These are phyloP conservation scores for Pantala flavescens DNA, from an alignment of 1,140 invertebrate genomes.

Conservation along the genomic window DNA sequence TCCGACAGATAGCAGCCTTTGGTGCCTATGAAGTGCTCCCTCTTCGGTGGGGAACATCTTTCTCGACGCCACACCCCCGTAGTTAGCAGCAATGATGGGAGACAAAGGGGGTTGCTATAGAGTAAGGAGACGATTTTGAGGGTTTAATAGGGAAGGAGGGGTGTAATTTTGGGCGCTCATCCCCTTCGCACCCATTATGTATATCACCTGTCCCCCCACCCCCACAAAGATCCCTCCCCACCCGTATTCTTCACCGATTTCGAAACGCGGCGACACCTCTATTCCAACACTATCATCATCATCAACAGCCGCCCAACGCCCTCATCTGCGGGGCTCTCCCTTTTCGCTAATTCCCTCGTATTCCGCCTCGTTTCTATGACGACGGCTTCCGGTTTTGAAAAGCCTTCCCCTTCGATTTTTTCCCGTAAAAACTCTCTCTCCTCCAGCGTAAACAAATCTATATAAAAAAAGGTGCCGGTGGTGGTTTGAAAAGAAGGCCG, in stretches of 20 bases:
- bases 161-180: background rate
- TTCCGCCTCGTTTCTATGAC: background rate
- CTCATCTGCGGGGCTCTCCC: background rate
- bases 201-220: constrained; percentile 6
- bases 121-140: background rate
- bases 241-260: background rate
- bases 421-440: background rate
- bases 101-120: background rate
- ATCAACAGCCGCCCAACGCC: background rate
- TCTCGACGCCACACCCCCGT: background rate
- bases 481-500: too few relatives aligned
- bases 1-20: background rate
- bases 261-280: too few relatives aligned
- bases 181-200: background rate
- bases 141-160: background rate
- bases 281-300: too few relatives aligned
- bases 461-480: too few relatives aligned
- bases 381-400: background rate
- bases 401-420: background rate
- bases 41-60: background rate
- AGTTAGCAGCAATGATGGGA: constrained; percentile 4
- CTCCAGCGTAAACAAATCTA: too few relatives aligned
- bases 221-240: background rate
- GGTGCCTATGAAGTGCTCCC: background rate
- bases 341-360: background rate